Evolutionary conservation across 1,140 invertebrate species (phyloP), one percentile per base, ranked within the genome.

Genomic region (Bombus waltoni): DNA sequence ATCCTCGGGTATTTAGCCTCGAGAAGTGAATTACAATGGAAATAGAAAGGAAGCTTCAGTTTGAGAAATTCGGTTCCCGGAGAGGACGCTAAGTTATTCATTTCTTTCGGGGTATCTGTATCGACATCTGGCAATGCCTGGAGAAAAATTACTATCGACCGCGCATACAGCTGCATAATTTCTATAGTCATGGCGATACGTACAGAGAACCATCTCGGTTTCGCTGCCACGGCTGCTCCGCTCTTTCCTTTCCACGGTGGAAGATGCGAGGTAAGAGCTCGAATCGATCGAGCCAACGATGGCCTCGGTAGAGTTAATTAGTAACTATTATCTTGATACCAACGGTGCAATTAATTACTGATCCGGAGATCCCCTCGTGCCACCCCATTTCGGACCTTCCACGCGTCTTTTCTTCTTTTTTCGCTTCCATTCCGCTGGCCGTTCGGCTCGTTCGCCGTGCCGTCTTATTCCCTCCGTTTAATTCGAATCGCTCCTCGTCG

Each of bases 311-410:
- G 83, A 53, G 72, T 88, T 90, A 90, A 90, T 90, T 90, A 90
- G 89, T 90, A 88, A 88, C 83, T 87, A 90, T 90, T 90, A 90
- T 90, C 89, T 88, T 81, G 83, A 90, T 90, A 88, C 74, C 72
- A 59, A 57, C 76, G 68, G 38, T 74, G 83, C 87, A 84, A 90
- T 90, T 90, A 90, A 90, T 90, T 90, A 88, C 62, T 4, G 66
- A 59, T 74, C 42, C n/a, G 66, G 70, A 70, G 28, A 72, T 79
- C 44, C 15, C 32, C 62, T 57, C 38, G 65, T 25, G 47, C 42
- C 68, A 80, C 72, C 42, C 78, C 65, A 44, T 32, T 44, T 71
- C 74, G 75, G 62, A 66, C 74, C 42, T 38, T 72, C 77, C 47
- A 40, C 32, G 13, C 40, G 70, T 15, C 38, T n/a, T 71, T 88